Evolutionary conservation across 2,888 invertebrate genomes (phyloP), one percentile per base, ranked within the genome.

Genomic region (Megaustenia siamemsis): DNA sequence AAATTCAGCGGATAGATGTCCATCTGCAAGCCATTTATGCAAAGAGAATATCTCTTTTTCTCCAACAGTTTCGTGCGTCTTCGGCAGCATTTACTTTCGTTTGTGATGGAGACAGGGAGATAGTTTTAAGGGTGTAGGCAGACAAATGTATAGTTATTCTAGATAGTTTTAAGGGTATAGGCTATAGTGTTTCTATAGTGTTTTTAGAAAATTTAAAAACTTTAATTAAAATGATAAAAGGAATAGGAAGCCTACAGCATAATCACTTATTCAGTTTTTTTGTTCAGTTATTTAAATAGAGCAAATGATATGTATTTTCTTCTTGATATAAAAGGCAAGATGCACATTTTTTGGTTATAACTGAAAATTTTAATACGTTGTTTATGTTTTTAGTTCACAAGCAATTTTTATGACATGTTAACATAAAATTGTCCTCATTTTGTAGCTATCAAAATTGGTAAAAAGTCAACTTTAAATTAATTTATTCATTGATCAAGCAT

Each of bases 1-100:
- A 78, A 79, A 60, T 84, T 71, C 77, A 83, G 77, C 45, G 83
- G 78, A 24, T 84, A 84, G 53, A 71, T 83, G 68, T 28, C 21
- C n/a, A 49, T 53, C n/a, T 53, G 35, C 38, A 68, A 45, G 77
- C 83, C 83, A 53, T 68, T 69, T 75, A 15, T 77, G 77, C 68
- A 77, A 53, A 53, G 53, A 40, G 75, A n/a, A 83, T 66, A 35
- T 56, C 68, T 77, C 75, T 5, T 45, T 68, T 83, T 77, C 77
- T 77, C 77, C 83, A 76, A n/a, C 76, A 49, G 35, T 83, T 83
- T 83, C 83, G 83, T 49, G 49, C 63, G 18, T 40, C 28, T 24
- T 28, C 49, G 68, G 68, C 76, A 77, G 76, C 76, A 76, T 83
- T 77, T 77, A 68, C 53, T 71, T 83, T 83, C 75, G 75, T 60